A percentile compares a stretch with the other conserved stretches of the same genome.
Evolutionary conservation across 2,888 invertebrate genomes (phyloP).

Genomic region (Oligia strigilis): DNA sequence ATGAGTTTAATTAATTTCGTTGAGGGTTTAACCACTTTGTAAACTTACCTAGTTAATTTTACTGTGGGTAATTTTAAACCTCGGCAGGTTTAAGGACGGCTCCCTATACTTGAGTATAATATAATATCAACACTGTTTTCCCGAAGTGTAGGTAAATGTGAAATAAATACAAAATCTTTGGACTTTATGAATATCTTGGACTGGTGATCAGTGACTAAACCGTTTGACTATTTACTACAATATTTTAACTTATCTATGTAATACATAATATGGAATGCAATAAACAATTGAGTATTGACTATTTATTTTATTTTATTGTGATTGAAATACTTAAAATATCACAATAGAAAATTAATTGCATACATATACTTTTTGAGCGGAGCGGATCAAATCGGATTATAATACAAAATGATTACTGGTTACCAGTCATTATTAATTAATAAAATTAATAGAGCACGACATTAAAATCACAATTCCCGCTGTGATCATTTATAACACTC

Average conservation of each 20-base stretch:
- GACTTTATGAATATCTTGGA: not conserved
- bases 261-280: too few relatives aligned
- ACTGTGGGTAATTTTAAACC: constrained; percentile 19
- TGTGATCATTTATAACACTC: constrained; percentile 22
- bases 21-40: constrained; percentile 18
- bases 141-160: not conserved
- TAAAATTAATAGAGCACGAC: not conserved
- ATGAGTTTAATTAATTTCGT: constrained; percentile 29
- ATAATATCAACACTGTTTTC: not conserved
- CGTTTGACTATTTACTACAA: not conserved
- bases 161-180: not conserved
- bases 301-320: not conserved
- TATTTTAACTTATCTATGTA: too few relatives aligned
- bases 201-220: not conserved
- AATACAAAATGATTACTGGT: not conserved
- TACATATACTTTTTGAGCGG: constrained; percentile 1
- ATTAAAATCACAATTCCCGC: constrained; percentile 46
- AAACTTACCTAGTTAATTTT: constrained; percentile 17
- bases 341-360: not conserved
- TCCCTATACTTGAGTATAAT: not conserved
- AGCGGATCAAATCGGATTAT: constrained; percentile 15
- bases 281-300: too few relatives aligned
- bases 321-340: not conserved
- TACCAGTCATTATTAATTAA: not conserved
- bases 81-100: too few relatives aligned